A percentile compares a stretch with the other conserved stretches of the same genome.
These are phyloP conservation scores for Elanoides forficatus DNA, from an alignment of 2,113 vertebrate species.

Conservation along the genomic window DNA sequence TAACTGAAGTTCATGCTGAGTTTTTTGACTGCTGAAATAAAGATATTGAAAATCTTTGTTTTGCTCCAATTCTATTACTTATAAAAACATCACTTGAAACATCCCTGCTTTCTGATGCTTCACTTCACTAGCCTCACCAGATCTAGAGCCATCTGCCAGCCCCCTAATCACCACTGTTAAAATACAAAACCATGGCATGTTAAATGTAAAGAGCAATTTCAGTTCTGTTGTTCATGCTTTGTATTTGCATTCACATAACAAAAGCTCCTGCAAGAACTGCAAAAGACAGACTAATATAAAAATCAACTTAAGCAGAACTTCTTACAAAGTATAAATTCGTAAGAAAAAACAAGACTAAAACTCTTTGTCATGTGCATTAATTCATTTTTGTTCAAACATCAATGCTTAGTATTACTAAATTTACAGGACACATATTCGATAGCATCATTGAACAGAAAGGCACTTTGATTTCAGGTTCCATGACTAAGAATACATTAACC, in stretches of 20 bases:
- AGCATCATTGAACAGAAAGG: not conserved
- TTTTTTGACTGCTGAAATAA: not conserved
- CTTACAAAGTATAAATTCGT: not conserved
- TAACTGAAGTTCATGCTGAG: not conserved
- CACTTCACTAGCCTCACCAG: not conserved
- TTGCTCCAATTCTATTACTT: not conserved
- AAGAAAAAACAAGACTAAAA: not conserved
- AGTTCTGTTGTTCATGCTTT: not conserved
- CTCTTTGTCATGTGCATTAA: not conserved
- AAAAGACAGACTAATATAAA: not conserved
- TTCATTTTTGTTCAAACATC: not conserved
- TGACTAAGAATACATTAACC: not conserved
- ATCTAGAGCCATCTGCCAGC: not conserved
- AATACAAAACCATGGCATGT: not conserved
- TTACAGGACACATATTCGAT: not conserved
- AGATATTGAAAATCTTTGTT: not conserved
- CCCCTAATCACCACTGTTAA: not conserved
- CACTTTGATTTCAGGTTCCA: not conserved
- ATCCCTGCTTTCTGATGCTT: not conserved
- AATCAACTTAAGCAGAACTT: not conserved
- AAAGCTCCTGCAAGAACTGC: not conserved
- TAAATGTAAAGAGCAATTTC: not conserved
- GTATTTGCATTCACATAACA: not conserved
- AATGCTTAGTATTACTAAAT: not conserved
- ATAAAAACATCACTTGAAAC: not conserved